Conservation (phyloP, 2,113 vertebrate species). For the Neolamprologus sp. region DNA sequence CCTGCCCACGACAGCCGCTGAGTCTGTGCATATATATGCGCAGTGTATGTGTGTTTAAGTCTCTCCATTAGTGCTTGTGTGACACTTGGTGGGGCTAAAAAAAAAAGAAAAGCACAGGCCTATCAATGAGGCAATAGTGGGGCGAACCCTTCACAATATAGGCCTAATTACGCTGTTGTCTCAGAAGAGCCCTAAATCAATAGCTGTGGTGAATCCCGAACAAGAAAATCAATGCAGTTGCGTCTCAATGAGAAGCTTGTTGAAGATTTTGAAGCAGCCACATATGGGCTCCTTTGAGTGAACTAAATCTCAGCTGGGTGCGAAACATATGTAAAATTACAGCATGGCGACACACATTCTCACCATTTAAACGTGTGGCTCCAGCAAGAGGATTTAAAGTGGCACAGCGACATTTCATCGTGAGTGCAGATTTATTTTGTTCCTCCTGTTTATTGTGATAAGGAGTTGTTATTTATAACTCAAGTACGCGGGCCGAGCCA, state of each 20-base stretch:
- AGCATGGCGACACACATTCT: background rate
- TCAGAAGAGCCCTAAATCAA: slow-evolving; percentile 36
- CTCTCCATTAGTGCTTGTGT: slow-evolving; percentile 5
- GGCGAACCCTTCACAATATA: background rate
- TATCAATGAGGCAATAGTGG: background rate
- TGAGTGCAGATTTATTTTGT: background rate
- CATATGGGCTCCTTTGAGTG: background rate
- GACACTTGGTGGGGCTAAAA: background rate
- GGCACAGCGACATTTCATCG: background rate
- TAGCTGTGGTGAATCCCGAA: slow-evolving; percentile 31
- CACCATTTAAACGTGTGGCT: background rate
- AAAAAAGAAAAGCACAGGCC: background rate
- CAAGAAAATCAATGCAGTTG: slow-evolving; percentile 40
- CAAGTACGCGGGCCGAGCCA: background rate
- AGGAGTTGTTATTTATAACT: slow-evolving; percentile 27
- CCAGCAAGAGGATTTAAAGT: background rate
- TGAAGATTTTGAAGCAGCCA: slow-evolving; percentile 8
- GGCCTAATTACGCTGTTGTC: slow-evolving; percentile 46
- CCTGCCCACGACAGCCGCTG: background rate
- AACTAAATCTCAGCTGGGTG: background rate
- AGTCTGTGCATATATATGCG: background rate
- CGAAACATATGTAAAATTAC: background rate
- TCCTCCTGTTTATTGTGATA: background rate
- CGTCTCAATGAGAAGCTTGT: slow-evolving; percentile 23
- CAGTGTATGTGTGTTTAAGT: background rate